A percentile compares a stretch with the other conserved stretches of the same genome.
phyloP scores from a whole-genome alignment of 2,888 invertebrate genomes.

The Dolichopus griseipennis region DNA sequence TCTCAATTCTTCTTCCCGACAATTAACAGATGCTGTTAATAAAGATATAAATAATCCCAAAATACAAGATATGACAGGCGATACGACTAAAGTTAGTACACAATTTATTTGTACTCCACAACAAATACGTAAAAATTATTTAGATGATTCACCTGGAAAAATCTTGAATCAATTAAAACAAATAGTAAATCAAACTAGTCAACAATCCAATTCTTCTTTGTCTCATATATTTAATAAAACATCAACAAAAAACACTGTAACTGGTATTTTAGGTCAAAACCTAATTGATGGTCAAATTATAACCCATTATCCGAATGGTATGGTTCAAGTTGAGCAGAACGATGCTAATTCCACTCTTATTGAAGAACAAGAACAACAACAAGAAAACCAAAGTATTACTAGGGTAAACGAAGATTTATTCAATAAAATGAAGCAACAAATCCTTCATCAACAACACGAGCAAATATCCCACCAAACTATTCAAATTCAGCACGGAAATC shows the following conservation, averaged over 20 bases:
- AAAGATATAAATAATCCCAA: neutral
- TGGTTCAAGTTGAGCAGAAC: slow-evolving; percentile 30
- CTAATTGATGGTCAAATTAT: slow-evolving; percentile 30
- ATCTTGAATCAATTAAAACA: neutral
- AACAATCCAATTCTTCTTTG: neutral
- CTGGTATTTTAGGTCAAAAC: slow-evolving; percentile 12
- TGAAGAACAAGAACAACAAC: slow-evolving; percentile 18
- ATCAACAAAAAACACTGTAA: slow-evolving; percentile 21
- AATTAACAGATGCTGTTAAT: neutral
- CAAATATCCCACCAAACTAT: slow-evolving; percentile 16
- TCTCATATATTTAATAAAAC: slow-evolving; percentile 8
- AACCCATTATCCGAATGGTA: slow-evolving; percentile 30
- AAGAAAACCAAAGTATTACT: slow-evolving; percentile 28
- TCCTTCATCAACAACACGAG: slow-evolving; percentile 24
- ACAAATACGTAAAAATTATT: slow-evolving; percentile 3
- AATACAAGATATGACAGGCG: neutral
- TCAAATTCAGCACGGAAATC: slow-evolving; percentile 25
- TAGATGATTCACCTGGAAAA: neutral
- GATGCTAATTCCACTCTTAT: slow-evolving; percentile 22
- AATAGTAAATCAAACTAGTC: neutral
- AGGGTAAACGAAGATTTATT: slow-evolving; percentile 23
- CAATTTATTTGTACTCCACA: neutral
- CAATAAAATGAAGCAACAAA: slow-evolving; percentile 29
- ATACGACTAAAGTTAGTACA: neutral
- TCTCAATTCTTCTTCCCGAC: neutral